A percentile compares a stretch with the other conserved stretches of the same genome.
Conservation (phyloP, 2,797 vertebrate genomes). For the Poliocrania exsul region DNA sequence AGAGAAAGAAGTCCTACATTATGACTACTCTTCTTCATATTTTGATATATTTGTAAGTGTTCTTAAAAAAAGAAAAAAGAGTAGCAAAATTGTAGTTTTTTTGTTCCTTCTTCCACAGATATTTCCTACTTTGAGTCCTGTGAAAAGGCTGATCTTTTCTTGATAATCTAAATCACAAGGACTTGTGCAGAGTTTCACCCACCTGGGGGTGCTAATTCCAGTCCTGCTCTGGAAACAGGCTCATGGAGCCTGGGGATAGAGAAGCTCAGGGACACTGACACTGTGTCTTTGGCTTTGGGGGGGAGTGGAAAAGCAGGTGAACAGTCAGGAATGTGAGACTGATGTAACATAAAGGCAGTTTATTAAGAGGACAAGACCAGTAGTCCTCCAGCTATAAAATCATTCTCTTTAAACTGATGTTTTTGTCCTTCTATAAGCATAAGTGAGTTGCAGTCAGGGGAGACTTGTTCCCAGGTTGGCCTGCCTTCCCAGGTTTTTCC, state of each 20-base stretch:
- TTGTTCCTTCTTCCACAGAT: background rate
- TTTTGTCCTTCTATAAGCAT: background rate
- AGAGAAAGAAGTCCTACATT: constrained; percentile 87
- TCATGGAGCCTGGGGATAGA: background rate
- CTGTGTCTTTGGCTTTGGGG: background rate
- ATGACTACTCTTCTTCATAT: constrained; percentile 92
- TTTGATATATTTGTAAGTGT: constrained; percentile 97
- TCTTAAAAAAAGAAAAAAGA: background rate
- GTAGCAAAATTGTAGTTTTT: background rate
- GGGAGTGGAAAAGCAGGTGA: rapidly evolving
- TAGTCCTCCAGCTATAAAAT: background rate
- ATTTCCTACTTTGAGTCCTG: background rate
- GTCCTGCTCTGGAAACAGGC: background rate
- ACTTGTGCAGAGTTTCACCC: background rate
- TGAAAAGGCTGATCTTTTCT: background rate
- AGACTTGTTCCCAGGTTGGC: background rate
- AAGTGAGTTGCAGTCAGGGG: background rate
- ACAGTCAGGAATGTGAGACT: background rate
- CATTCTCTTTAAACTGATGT: rapidly evolving
- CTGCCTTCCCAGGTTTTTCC: background rate
- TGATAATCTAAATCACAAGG: background rate
- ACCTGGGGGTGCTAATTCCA: background rate
- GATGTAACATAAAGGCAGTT: background rate
- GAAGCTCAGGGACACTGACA: background rate
- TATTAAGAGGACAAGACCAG: background rate